A percentile compares a stretch with the other conserved stretches of the same genome.
phyloP scores from a whole-genome alignment of 92 coral and sea anemone genomes.

The Siderastrea siderea region DNA sequence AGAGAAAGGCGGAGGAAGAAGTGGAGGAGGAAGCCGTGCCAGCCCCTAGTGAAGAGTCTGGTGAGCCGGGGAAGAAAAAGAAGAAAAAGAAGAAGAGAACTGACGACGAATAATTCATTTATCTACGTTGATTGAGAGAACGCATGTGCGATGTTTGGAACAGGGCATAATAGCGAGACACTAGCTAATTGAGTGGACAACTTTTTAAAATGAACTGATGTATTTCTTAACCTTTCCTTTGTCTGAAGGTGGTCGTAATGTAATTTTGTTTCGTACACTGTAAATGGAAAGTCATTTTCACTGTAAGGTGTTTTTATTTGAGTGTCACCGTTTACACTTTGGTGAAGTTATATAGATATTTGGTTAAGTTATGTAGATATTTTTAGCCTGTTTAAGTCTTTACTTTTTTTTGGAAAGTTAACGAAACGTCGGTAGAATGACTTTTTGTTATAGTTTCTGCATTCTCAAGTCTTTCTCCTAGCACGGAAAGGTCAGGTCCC shows the following conservation, averaged over 20 bases:
- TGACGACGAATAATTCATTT: constrained; percentile 49
- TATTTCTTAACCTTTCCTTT: background rate
- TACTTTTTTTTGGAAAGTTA: too few relatives aligned
- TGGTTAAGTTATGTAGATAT: too few relatives aligned
- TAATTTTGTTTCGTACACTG: too few relatives aligned
- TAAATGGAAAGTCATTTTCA: too few relatives aligned
- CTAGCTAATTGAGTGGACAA: background rate
- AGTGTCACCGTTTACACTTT: too few relatives aligned
- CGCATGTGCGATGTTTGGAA: background rate
- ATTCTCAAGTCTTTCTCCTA: too few relatives aligned
- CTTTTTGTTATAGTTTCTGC: too few relatives aligned
- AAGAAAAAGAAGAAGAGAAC: constrained; percentile 82
- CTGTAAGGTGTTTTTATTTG: too few relatives aligned
- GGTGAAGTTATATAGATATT: too few relatives aligned
- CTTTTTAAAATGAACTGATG: constrained; percentile 7
- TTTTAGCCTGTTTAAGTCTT: too few relatives aligned
- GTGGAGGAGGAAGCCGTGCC: constrained; percentile 54
- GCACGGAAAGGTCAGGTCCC: too few relatives aligned
- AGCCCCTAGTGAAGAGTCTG: constrained; percentile 41
- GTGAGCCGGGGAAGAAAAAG: constrained; percentile 80
- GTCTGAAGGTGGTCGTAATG: background rate
- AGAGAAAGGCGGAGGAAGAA: constrained; percentile 61
- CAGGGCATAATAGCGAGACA: background rate
- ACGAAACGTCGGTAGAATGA: too few relatives aligned
- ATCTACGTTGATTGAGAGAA: background rate